Percentiles rank a stretch among this genome's conserved stretches.
phyloP scores from a whole-genome alignment of 2,797 vertebrate species.

The Limosa lapponica region DNA sequence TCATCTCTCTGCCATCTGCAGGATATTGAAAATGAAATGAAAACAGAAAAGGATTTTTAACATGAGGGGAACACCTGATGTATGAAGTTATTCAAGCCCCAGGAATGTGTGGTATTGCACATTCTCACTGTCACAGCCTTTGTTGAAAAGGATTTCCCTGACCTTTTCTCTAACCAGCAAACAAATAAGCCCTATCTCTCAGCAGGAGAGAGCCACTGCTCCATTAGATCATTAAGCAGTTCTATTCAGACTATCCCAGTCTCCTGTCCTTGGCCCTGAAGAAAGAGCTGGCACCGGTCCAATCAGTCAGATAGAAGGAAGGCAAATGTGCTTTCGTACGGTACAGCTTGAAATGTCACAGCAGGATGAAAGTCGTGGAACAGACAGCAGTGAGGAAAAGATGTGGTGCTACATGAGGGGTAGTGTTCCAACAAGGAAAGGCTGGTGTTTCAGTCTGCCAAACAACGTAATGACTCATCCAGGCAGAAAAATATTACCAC shows the following conservation, averaged over 20 bases:
- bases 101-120: slow-evolving; percentile 72
- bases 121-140: slow-evolving; percentile 76
- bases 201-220: slow-evolving; percentile 77
- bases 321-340: slow-evolving; percentile 70
- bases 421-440: slow-evolving; percentile 85
- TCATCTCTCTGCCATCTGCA: slow-evolving; percentile 79
- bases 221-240: slow-evolving; percentile 83
- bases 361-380: slow-evolving; percentile 78
- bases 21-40: slow-evolving; percentile 77
- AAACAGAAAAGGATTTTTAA: slow-evolving; percentile 72
- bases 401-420: slow-evolving; percentile 77
- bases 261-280: slow-evolving; percentile 88
- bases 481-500: slow-evolving; percentile 96
- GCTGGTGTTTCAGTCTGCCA: slow-evolving; percentile 88
- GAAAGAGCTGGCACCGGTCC: slow-evolving; percentile 84
- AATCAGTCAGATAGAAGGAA: slow-evolving; percentile 80
- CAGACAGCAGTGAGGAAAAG: slow-evolving; percentile 76
- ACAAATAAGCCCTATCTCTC: slow-evolving; percentile 82
- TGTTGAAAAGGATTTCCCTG: slow-evolving; percentile 82
- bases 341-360: slow-evolving; percentile 79
- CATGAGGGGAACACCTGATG: slow-evolving; percentile 71
- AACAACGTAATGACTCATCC: slow-evolving; percentile 91
- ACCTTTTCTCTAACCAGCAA: slow-evolving; percentile 80
- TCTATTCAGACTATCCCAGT: slow-evolving; percentile 78
- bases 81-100: slow-evolving; percentile 78